phyloP scores from a whole-genome alignment of 2,797 vertebrate genomes.

The Lacerta agilis region DNA sequence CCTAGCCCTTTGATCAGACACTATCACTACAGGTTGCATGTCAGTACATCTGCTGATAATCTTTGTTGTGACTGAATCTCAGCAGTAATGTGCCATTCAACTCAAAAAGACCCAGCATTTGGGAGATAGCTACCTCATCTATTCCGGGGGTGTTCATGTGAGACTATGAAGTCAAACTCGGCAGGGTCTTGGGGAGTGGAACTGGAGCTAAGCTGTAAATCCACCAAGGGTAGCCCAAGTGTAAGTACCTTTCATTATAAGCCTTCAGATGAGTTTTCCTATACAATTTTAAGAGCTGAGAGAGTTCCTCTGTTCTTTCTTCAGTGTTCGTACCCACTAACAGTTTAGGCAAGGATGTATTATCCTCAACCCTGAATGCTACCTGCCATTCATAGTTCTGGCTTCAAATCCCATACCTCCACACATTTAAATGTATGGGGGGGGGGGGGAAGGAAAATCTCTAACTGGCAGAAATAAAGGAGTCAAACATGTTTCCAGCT shows the following conservation, averaged over 20 bases:
- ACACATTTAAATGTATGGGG: background rate
- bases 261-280: background rate
- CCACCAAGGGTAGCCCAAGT: background rate
- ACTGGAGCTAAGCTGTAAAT: background rate
- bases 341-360: background rate
- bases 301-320: background rate
- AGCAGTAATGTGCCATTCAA: conserved; percentile 9
- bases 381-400: background rate
- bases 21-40: conserved; percentile 39
- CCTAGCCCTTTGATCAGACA: conserved; percentile 51
- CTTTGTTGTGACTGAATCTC: conserved; percentile 38
- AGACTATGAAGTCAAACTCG: background rate
- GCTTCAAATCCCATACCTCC: background rate
- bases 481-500: rapidly evolving
- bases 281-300: background rate
- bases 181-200: background rate
- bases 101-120: background rate
- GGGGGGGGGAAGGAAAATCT: background rate
- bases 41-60: conserved; percentile 51
- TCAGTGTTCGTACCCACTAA: background rate
- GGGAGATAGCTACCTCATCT: background rate
- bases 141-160: background rate
- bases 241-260: background rate
- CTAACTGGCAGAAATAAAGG: rapidly evolving
- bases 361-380: background rate